Evolutionary conservation across 2,113 vertebrate genomes (phyloP), one percentile per base, ranked within the genome.

Genomic region (Neopipo cinnamomea): DNA sequence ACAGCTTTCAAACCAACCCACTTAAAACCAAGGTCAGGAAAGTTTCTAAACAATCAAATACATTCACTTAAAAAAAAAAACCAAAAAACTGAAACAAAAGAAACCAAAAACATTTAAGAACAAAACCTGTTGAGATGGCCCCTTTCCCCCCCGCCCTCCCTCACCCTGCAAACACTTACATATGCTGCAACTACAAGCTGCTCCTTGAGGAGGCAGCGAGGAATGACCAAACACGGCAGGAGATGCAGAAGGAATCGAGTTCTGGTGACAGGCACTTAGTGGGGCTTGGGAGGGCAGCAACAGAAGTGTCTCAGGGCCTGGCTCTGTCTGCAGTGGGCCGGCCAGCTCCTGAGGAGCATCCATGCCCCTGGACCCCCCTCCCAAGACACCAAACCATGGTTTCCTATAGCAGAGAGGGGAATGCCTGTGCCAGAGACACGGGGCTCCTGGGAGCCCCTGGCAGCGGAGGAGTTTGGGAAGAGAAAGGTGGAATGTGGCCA

Each of bases 241-340:
- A 87, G 88, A 91, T 91, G 95, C 94, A 96, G 89, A 96, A 96
- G 96, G 95, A 95, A 94, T 85, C 4, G 83, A 95, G 91, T 95
- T 94, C 90, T 89, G 94, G 97, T 96, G 96, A 96, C 96, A 98
- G 97, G 97, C 96, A 98, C 97, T 98, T 97, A 94, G 95, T 96
- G 91, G 95, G 97, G 95, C 87, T 96, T 89, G 68, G 93, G 88
- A 94, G 96, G 95, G 94, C 96, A 88, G 93, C 89, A 63, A 83
- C n/a, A 65, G 41, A 72, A 81, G 77, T 50, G 79, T 81, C 85
- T 89, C 49, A 44, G 89, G 85, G 87, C 87, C 75, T 4, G 16
- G 91, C 58, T 81, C 70, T 6, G 0, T 61, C 33, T 6, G 58
- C 63, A 63, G 82, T 0, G 1, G 56, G 63, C 62, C 62, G 39